These are phyloP conservation scores for Caenorhabditis sinica DNA, from an alignment of 2,888 invertebrate species.

Conservation along the genomic window DNA sequence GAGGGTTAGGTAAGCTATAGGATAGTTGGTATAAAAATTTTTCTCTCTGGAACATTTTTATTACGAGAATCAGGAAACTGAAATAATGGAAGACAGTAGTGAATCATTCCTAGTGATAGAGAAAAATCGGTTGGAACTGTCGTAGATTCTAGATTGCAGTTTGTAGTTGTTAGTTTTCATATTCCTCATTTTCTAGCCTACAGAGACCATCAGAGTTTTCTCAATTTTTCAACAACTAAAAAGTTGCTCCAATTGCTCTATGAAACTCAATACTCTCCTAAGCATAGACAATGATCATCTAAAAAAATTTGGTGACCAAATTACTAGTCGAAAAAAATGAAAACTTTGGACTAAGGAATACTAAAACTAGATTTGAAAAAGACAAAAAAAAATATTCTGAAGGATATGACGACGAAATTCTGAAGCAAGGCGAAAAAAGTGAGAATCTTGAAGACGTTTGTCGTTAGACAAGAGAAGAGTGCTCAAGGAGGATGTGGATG, in stretches of 20 bases:
- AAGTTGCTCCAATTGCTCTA: constrained; percentile 18
- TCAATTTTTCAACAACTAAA: background rate
- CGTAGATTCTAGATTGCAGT: too few species aligned
- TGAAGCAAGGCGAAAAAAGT: background rate
- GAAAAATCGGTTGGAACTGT: too few species aligned
- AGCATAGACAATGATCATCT: constrained; percentile 16
- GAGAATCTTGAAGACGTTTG: constrained; percentile 15
- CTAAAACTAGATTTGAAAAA: background rate
- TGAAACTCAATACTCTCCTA: constrained; percentile 1
- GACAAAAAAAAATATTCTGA: background rate
- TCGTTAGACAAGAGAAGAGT: background rate
- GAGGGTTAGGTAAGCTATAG: too few species aligned
- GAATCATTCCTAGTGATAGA: too few species aligned
- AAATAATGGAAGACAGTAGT: too few species aligned
- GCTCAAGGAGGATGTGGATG: constrained; percentile 7
- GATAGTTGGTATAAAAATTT: too few species aligned
- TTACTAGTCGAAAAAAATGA: background rate
- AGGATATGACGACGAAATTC: too few species aligned
- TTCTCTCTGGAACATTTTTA: too few species aligned
- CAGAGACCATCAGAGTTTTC: background rate
- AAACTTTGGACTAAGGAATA: constrained; percentile 7
- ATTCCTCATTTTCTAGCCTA: background rate
- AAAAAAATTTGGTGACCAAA: background rate
- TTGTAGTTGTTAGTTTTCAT: too few species aligned
- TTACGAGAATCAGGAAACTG: too few species aligned